A percentile compares a stretch with the other conserved stretches of the same genome.
phyloP scores from a whole-genome alignment of 2,797 vertebrate species.

The Telmatherina bonti region DNA sequence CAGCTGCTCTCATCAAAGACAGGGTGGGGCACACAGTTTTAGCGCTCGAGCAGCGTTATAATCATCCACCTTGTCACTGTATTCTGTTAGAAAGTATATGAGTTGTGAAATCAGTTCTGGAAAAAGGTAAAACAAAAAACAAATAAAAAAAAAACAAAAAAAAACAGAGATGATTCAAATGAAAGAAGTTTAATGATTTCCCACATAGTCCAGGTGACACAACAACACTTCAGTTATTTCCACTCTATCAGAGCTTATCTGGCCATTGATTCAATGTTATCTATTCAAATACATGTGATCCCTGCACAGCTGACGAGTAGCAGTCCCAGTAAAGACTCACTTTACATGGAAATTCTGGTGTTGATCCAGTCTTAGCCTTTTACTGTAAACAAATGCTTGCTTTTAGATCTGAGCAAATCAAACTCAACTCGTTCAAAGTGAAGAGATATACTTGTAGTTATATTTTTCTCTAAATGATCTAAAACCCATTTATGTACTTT shows the following conservation, averaged over 20 bases:
- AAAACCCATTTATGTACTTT: too few species aligned
- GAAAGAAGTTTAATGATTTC: neutral
- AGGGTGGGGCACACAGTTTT: conserved; percentile 25
- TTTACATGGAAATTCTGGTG: too few species aligned
- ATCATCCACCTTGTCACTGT: neutral
- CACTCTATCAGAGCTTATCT: neutral
- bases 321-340: neutral
- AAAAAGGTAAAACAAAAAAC: too few species aligned
- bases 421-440: too few species aligned
- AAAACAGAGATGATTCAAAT: neutral
- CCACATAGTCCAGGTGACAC: neutral
- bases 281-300: neutral
- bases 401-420: too few species aligned
- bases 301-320: neutral
- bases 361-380: too few species aligned
- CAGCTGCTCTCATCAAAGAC: conserved; percentile 17
- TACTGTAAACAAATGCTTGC: too few species aligned
- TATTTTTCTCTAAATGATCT: too few species aligned
- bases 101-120: neutral
- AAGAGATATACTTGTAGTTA: too few species aligned
- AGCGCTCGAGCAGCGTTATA: conserved; percentile 19
- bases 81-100: neutral
- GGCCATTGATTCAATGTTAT: neutral
- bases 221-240: neutral
- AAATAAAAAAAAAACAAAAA: too few species aligned